Evolutionary conservation across 1,140 invertebrate genomes (phyloP).

Genomic region (Stratiolaelaps scimitus): DNA sequence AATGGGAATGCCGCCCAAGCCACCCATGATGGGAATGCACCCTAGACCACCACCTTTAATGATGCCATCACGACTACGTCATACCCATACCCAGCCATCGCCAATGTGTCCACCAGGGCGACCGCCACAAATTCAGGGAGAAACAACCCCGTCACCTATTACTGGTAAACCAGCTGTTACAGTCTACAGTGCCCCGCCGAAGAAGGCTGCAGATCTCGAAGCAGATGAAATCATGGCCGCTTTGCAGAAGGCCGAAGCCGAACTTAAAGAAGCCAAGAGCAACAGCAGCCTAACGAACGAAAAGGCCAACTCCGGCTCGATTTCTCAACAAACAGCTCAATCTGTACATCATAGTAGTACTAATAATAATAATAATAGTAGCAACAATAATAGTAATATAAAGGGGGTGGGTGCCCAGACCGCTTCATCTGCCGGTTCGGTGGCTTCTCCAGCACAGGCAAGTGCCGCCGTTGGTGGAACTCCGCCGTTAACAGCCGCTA

Average conservation of each 20-base stretch:
- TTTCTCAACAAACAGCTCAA: neutral
- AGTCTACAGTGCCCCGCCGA: constrained; percentile 33
- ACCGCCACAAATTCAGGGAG: neutral
- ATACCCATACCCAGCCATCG: neutral
- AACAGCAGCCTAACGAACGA: constrained; percentile 33
- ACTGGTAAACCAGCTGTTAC: constrained; percentile 30
- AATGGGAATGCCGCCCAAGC: constrained; percentile 11
- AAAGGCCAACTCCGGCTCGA: constrained; percentile 23
- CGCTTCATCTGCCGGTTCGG: neutral
- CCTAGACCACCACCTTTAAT: constrained; percentile 19
- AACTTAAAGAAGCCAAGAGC: constrained; percentile 9
- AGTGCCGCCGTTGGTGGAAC: constrained; percentile 27
- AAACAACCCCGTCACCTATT: neutral
- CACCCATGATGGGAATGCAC: neutral
- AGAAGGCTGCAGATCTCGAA: constrained; percentile 30
- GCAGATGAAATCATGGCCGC: constrained; percentile 3
- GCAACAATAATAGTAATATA: constrained; percentile 17
- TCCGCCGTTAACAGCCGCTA: neutral
- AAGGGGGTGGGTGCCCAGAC: neutral
- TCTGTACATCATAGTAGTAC: neutral
- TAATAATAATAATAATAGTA: constrained; percentile 4
- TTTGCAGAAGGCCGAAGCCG: neutral
- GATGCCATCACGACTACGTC: neutral
- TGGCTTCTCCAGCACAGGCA: neutral
- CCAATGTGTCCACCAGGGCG: neutral